Base-by-base conservation (phyloP, 2,113 vertebrate species). In the Takifugu flavidus region DNA sequence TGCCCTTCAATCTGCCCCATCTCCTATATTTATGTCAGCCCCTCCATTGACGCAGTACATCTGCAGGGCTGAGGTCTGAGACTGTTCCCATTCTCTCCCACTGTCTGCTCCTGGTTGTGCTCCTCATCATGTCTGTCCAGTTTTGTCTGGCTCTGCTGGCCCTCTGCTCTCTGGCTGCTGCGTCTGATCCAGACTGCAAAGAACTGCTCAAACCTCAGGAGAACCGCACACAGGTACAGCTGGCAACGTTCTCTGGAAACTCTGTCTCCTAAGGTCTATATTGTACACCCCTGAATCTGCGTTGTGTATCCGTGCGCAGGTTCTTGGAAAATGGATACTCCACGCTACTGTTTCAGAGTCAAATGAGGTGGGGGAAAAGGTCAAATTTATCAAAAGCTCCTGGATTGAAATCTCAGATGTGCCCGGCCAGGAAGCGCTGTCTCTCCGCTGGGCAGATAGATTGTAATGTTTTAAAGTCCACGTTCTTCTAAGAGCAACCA, bases 321-420 rank as follows among this genome's bases (percentile, higher is more conserved):
- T 77, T 50, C 5, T 1, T 57, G 82, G 84, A n/a, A 81, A 79
- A 75, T 82, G 71, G 77, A 79, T 84, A 14, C 65, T 53, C 26
- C 2, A 69, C 4, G 31, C 11, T 20, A 58, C 27, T 56, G 52
- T 43, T 5, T 46, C 78, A 11, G 58, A 80, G 52, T 50, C 10
- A 10, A 13, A 49, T 15, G 27, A 61, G 0, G 0, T 13, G 11
- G 1, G 55, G n/a, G 14, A 45, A 0, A 3, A 13, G 0, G 5
- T 84, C 1, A 27, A 57, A 49, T 25, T 0, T 2, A 0, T 69
- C 2, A 50, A 15, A 5, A 80, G 61, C 60, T 72, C 72, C 52
- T 75, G 74, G 78, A 39, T 70, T 1, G 13, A 74, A 3, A 0
- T 76, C 3, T 14, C 62, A 4, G 5, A 50, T 5, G n/a, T 44